Evolutionary conservation across 1,140 invertebrate species (phyloP).

Genomic region (Drosophila willistoni): DNA sequence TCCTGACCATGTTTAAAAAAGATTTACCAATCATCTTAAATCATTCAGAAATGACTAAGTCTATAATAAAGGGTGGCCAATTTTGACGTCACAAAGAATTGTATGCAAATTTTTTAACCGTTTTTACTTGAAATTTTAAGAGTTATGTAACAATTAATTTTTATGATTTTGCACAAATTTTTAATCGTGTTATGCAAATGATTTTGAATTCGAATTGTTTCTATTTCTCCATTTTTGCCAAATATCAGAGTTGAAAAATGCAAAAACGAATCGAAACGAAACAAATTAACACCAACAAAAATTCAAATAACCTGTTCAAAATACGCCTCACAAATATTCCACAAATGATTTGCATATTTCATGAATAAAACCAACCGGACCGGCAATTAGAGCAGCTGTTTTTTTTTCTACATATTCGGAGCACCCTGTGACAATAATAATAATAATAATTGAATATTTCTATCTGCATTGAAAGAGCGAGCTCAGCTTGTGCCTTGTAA

Average conservation of each 20-base stretch:
- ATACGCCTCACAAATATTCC: slow-evolving; percentile 50
- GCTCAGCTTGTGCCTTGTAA: slow-evolving; percentile 21
- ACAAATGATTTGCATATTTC: slow-evolving; percentile 39
- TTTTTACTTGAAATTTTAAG: background rate
- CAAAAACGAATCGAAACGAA: slow-evolving; percentile 19
- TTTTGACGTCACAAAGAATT: background rate
- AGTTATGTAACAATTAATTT: slow-evolving; percentile 4
- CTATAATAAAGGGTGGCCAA: background rate
- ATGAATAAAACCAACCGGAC: slow-evolving; percentile 33
- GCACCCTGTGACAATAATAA: slow-evolving; percentile 37
- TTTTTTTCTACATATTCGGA: background rate
- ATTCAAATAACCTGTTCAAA: slow-evolving; percentile 53
- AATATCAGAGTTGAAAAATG: slow-evolving; percentile 75
- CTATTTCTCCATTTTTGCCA: slow-evolving; percentile 32
- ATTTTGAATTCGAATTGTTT: slow-evolving; percentile 40
- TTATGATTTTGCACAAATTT: slow-evolving; percentile 14
- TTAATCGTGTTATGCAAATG: slow-evolving; percentile 15
- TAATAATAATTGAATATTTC: slow-evolving; percentile 7
- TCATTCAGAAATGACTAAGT: background rate
- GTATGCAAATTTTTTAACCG: too few relatives aligned
- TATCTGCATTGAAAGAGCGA: background rate
- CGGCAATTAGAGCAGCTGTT: slow-evolving; percentile 14
- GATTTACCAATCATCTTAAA: slow-evolving; percentile 2
- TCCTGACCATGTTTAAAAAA: slow-evolving; percentile 26
- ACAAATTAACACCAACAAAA: background rate